phyloP scores from a whole-genome alignment of 2,888 invertebrate species.

The Heliconius hortense region DNA sequence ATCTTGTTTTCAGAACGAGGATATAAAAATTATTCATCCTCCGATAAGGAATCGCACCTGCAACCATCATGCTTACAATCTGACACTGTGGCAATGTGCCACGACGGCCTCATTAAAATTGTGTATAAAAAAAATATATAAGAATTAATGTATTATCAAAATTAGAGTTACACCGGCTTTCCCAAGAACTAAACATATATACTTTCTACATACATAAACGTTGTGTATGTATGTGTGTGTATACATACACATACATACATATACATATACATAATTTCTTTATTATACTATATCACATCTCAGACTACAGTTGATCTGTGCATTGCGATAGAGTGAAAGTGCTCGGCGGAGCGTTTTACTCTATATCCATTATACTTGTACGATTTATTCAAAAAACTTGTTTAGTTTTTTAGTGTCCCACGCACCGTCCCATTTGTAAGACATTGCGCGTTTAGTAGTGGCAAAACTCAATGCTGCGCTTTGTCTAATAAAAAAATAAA shows the following conservation, averaged over 20 bases:
- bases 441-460: no score
- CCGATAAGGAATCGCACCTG: not conserved
- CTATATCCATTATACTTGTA: slow-evolving; percentile 39
- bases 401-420: no score
- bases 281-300: slow-evolving; percentile 27
- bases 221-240: no score
- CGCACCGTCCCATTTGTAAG: no score
- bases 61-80: not conserved
- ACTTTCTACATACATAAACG: slow-evolving; percentile 18
- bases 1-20: not conserved
- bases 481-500: no score
- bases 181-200: slow-evolving; percentile 6
- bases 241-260: slow-evolving; percentile 7
- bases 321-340: slow-evolving; percentile 50
- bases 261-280: slow-evolving; percentile 16
- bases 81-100: not conserved
- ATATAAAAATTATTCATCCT: not conserved
- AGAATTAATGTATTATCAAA: not conserved
- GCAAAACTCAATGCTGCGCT: no score
- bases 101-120: no score
- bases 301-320: slow-evolving; percentile 35
- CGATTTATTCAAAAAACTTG: not conserved
- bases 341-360: slow-evolving; percentile 46
- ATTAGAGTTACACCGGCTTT: not conserved
- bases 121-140: not conserved